Evolutionary conservation across 2,888 invertebrate genomes (phyloP), one percentile per base, ranked within the genome.

Genomic region (Sisyra terminalis): DNA sequence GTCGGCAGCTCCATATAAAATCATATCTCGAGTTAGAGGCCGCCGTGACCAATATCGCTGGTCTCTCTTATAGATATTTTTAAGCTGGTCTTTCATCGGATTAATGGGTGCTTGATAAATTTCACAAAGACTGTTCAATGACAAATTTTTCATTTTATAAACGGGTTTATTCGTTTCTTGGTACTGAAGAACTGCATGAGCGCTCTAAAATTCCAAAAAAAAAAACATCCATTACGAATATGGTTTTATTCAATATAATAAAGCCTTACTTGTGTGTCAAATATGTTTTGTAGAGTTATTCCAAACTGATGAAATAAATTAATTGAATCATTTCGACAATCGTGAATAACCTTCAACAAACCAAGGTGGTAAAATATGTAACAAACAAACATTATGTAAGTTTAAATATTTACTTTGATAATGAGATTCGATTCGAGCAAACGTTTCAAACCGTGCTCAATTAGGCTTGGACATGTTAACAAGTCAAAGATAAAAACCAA

Each of bases 101-200:
- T 92, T 93, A 55, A 78, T 72, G 0, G 87, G 83, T 39, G 87
- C 87, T 55, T 82, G 83, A 59, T 92, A 89, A 48, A 80, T 70
- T 61, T 90, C 85, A 62, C 93, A 93, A 43, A 96, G 68, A 42
- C 90, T 85, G 66, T 90, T 89, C 45, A 94, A 68, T 51, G 89
- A 88, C 39, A 92, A 78, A 59, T 88, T 88, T 65, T 93, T 92
- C 42, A 90, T 88, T 68, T 94, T 94, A 58, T 92, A 88, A 40
- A 93, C 87, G 29, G 93, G 90, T 53, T 87, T 83, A 46, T 81
- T 80, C 46, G 82, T 85, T 53, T 88, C 85, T 65, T 92, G 92
- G 56, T 79, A 81, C 56, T 92, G 88, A 39, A 94, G 64, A 9
- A 94, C 83, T 42, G 92, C 86, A 62, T 94, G 89, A 34, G 92